These are phyloP conservation scores for Pithys albifrons DNA, from an alignment of 2,113 vertebrate species.

Conservation along the genomic window DNA sequence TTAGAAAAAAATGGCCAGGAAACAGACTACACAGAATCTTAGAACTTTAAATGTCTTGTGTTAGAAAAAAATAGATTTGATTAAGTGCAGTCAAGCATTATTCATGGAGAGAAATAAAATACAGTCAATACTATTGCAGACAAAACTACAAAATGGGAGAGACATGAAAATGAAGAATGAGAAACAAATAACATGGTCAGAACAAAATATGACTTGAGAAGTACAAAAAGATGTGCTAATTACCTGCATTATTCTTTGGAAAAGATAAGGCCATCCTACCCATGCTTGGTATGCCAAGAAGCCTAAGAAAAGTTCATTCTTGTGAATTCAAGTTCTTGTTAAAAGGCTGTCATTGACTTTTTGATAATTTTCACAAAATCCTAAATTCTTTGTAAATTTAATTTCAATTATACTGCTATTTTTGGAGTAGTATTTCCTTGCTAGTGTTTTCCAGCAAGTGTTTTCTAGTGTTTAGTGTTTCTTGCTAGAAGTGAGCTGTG, in stretches of 20 bases:
- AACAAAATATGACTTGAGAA: not conserved
- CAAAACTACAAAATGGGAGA: not conserved
- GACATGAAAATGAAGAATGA: not conserved
- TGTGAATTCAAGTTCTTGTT: not conserved
- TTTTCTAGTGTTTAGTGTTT: not conserved
- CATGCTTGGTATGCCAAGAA: not conserved
- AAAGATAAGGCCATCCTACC: not conserved
- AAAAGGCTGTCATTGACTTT: not conserved
- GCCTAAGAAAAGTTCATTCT: not conserved
- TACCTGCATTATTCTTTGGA: not conserved
- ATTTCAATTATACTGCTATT: not conserved
- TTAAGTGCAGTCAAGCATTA: not conserved
- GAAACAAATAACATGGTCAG: not conserved
- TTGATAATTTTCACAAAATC: not conserved
- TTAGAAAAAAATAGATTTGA: not conserved
- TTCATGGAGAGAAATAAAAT: not conserved
- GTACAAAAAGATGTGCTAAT: not conserved
- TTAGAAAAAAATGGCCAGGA: not conserved
- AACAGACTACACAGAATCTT: not conserved
- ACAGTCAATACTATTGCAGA: not conserved
- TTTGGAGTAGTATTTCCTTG: not conserved
- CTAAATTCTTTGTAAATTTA: not conserved
- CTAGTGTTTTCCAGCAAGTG: not conserved
- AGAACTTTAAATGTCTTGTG: not conserved
- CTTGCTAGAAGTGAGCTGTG: not conserved